Evolutionary conservation across 2,797 vertebrate genomes (phyloP).

Genomic region (Pyrrhura leucotis): DNA sequence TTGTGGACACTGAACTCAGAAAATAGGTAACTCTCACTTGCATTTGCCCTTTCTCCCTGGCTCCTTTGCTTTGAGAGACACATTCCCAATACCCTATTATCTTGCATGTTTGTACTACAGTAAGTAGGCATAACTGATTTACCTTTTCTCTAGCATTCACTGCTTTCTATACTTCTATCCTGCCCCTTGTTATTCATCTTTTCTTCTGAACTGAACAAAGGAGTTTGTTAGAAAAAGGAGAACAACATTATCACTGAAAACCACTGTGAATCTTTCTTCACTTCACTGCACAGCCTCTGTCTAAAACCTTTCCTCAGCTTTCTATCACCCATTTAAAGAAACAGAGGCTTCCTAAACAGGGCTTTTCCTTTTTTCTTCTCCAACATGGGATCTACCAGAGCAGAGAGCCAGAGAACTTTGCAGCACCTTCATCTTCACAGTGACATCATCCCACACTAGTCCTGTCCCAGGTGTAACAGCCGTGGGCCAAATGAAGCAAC

Average conservation of each 20-base stretch:
- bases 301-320: neutral
- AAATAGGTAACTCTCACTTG: neutral
- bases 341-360: neutral
- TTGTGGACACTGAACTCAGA: conserved; percentile 8
- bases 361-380: neutral
- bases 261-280: neutral
- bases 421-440: neutral
- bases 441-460: neutral
- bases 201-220: conserved; percentile 23
- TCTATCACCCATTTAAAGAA: neutral
- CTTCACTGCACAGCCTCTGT: neutral
- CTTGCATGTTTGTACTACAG: conserved; percentile 20
- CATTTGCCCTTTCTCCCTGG: neutral
- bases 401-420: neutral
- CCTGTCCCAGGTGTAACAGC: neutral
- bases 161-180: neutral
- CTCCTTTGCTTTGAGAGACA: conserved; percentile 42
- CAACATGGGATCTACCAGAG: neutral
- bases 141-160: neutral
- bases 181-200: neutral
- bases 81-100: conserved; percentile 33
- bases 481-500: neutral
- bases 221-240: neutral
- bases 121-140: conserved; percentile 33
- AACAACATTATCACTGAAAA: conserved; percentile 6